Conservation (phyloP, 2,113 vertebrate genomes). For the Siniperca knerii region DNA sequence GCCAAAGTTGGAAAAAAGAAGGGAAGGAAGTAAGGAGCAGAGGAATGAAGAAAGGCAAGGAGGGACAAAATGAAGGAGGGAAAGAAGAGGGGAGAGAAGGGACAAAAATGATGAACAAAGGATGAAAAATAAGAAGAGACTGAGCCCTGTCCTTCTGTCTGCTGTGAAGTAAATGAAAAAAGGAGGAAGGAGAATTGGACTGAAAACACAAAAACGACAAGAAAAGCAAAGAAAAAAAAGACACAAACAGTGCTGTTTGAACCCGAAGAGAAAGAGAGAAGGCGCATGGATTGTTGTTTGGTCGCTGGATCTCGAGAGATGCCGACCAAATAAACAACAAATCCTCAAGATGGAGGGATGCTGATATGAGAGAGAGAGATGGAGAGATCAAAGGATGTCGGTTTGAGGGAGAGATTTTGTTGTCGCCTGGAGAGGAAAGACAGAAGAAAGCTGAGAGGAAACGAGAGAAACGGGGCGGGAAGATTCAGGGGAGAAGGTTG, state of each 20-base stretch:
- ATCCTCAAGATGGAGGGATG: conserved; percentile 40
- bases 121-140: background rate
- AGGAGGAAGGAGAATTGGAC: background rate
- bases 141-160: background rate
- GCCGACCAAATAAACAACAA: conserved; percentile 50
- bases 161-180: background rate
- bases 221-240: background rate
- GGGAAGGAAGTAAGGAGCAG: background rate
- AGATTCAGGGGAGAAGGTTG: background rate
- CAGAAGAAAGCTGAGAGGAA: background rate
- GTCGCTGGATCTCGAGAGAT: conserved; percentile 44
- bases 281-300: conserved; percentile 9
- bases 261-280: background rate
- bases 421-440: conserved; percentile 28
- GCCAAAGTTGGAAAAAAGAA: background rate
- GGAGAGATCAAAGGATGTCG: conserved; percentile 51
- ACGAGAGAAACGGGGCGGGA: background rate
- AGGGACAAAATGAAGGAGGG: background rate
- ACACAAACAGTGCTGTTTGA: background rate
- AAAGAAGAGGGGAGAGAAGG: background rate
- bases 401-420: conserved; percentile 25
- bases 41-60: background rate
- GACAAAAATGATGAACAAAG: background rate
- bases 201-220: background rate
- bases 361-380: conserved; percentile 6